Evolutionary conservation across 1,140 invertebrate genomes (phyloP).

Genomic region (Drosophila eugracilis): DNA sequence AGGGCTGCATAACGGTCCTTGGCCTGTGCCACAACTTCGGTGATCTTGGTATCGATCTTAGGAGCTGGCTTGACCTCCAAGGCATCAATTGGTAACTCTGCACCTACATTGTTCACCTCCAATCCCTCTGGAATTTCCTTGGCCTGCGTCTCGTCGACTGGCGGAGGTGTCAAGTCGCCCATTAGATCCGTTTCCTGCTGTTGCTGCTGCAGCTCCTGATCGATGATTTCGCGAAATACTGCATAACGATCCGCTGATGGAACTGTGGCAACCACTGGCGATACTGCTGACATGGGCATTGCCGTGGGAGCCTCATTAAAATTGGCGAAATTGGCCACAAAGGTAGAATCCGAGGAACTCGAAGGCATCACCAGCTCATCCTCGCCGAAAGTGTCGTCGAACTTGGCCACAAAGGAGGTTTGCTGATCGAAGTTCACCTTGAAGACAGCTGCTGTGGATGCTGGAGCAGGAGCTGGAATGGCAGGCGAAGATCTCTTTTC

Average conservation of each 20-base stretch:
- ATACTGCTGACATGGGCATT: conserved; percentile 62
- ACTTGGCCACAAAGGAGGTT: conserved; percentile 85
- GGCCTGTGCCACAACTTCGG: conserved; percentile 83
- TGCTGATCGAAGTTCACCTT: conserved; percentile 87
- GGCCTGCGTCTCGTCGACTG: conserved; percentile 38
- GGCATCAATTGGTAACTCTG: conserved; percentile 33
- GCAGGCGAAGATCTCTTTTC: conserved; percentile 48
- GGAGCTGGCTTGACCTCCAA: conserved; percentile 42
- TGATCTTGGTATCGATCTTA: conserved; percentile 85
- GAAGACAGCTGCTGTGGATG: conserved; percentile 81
- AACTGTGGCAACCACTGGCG: conserved; percentile 39
- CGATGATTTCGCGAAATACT: conserved; percentile 92
- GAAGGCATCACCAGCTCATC: conserved; percentile 41
- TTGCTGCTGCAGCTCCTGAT: conserved; percentile 88
- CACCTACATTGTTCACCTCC: conserved; percentile 9
- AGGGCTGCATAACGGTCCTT: conserved; percentile 90
- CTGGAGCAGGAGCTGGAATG: conserved; percentile 23
- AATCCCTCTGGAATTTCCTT: conserved; percentile 28
- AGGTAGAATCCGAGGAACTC: conserved; percentile 44
- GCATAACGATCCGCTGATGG: conserved; percentile 91
- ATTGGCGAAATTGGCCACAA: conserved; percentile 88
- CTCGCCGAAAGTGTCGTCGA: conserved; percentile 87
- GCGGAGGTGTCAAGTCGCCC: conserved; percentile 59
- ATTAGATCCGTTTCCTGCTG: conserved; percentile 85
- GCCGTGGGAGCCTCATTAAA: conserved; percentile 85